Evolutionary conservation across 2,797 vertebrate species (phyloP), one percentile per base, ranked within the genome.

Genomic region (Perdix hodgsoniae): DNA sequence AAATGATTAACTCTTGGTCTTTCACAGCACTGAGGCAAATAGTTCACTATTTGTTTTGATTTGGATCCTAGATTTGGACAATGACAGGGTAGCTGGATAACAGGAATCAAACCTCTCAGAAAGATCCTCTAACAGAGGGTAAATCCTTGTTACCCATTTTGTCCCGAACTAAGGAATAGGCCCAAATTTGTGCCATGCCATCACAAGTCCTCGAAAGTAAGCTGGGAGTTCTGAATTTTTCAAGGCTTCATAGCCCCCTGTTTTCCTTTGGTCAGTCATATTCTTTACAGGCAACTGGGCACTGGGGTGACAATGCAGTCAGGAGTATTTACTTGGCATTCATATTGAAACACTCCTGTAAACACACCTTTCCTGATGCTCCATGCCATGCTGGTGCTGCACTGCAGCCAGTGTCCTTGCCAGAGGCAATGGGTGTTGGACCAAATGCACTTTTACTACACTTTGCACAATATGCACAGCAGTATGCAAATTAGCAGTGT

Each of bases 401-500:
- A 31, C 52, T 64, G 33, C 37, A 29, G 45, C 33, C 37, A 33
- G 33, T 61, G 8, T 67, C 67, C 35, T 47, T 35, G 56, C 23
- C 88, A 81, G 59, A 67, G 23, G 19, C n/a, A 42, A 44, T 18
- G n/a, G 27, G 4, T 13, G 31, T 6, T 49, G 7, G 8, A n/a
- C 23, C 19, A 56, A 94, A 50, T 0, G 1, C 29, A 10, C 33
- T 6, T 1, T 27, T 56, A 21, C 10, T 78, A 31, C 5, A 42
- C 21, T 18, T 84, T 61, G 22, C 39, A 8, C 31, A 73, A 19
- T 79, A 66, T 59, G 50, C 54, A 65, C 14, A 59, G 9, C 15
- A 66, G n/a, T 24, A 39, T 18, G 77, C 27, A 54, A 86, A 73
- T 60, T 66, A 81, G 3, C 31, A n/a, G 54, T n/a, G 35, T 54